Percentiles rank a stretch among this genome's conserved stretches.
These are phyloP conservation scores for Spicauda simplicius DNA, from an alignment of 2,888 invertebrate genomes.

Conservation along the genomic window DNA sequence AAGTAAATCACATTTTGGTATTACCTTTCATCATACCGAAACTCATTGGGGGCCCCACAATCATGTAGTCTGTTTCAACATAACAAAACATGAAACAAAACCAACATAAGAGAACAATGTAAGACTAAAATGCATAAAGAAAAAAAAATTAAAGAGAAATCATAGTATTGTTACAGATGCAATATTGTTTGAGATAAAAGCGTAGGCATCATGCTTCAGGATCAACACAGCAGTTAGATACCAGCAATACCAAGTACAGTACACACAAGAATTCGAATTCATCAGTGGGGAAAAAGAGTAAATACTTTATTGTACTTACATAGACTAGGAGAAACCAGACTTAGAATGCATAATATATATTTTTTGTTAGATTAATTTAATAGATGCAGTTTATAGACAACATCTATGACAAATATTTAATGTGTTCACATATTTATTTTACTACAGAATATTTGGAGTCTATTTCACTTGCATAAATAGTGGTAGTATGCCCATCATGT, in stretches of 20 bases:
- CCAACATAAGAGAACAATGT: conserved; percentile 88
- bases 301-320: neutral
- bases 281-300: neutral
- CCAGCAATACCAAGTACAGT: conserved; percentile 68
- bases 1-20: conserved; percentile 71
- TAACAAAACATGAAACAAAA: conserved; percentile 91
- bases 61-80: conserved; percentile 87
- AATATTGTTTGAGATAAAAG: conserved; percentile 59
- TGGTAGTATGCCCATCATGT: too few species aligned
- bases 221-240: conserved; percentile 67
- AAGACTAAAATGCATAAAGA: conserved; percentile 80
- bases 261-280: neutral
- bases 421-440: too few species aligned
- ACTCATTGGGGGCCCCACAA: conserved; percentile 92
- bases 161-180: conserved; percentile 65
- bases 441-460: neutral
- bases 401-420: neutral
- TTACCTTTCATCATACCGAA: conserved; percentile 96
- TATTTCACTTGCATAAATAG: too few species aligned
- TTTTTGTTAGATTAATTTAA: neutral
- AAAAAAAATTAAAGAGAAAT: conserved; percentile 59
- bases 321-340: neutral
- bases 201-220: conserved; percentile 75
- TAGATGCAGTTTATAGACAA: neutral
- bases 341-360: neutral